These are phyloP conservation scores for Nothura maculosa DNA, from an alignment of 2,797 vertebrate genomes.

Conservation along the genomic window DNA sequence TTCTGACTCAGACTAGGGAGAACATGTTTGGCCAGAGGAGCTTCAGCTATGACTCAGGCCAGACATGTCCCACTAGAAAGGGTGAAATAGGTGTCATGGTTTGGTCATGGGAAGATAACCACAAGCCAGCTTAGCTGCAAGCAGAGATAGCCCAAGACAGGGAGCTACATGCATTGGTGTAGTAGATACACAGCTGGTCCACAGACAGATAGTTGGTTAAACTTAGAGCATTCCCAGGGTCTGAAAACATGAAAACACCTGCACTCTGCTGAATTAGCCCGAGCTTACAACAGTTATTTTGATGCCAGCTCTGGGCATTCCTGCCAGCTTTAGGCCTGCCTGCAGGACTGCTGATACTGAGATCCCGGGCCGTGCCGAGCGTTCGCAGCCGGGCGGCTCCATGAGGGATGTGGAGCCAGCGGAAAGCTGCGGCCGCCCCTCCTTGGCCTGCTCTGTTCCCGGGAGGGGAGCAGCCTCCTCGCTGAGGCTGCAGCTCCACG, in stretches of 20 bases:
- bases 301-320: neutral
- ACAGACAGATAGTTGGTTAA: conserved; percentile 35
- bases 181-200: conserved; percentile 22
- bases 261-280: neutral
- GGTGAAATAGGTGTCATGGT: conserved; percentile 33
- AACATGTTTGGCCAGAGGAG: neutral
- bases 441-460: neutral
- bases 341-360: neutral
- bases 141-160: conserved; percentile 48
- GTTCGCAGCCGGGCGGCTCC: neutral
- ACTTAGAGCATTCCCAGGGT: neutral
- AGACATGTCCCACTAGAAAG: neutral
- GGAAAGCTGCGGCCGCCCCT: neutral
- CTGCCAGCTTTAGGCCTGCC: neutral
- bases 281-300: neutral
- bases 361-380: neutral
- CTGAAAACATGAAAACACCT: neutral
- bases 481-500: accelerated
- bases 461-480: neutral
- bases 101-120: conserved; percentile 55
- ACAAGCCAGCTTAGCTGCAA: conserved; percentile 45
- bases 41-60: conserved; percentile 3
- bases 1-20: neutral
- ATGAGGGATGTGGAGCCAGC: neutral
- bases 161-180: neutral